Evolutionary conservation across 2,888 invertebrate species (phyloP).

Genomic region (Stegana nigrithorax): DNA sequence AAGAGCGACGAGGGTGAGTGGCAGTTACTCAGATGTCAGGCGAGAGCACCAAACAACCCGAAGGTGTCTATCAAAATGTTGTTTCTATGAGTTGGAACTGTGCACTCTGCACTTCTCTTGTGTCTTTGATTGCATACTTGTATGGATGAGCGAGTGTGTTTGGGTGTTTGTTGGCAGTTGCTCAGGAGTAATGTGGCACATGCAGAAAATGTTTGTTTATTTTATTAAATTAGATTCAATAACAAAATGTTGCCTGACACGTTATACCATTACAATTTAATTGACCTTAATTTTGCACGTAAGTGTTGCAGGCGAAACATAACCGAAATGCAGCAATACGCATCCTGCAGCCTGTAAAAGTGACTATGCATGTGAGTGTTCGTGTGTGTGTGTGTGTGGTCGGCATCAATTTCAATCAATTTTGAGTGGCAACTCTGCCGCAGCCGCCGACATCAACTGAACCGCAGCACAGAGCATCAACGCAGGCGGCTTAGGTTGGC

Average conservation of each 20-base stretch:
- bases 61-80: no score
- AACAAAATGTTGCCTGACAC: constrained; percentile 35
- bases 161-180: no score
- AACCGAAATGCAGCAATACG: neutral
- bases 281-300: constrained; percentile 47
- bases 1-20: no score
- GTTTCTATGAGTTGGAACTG: no score
- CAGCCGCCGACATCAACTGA: neutral
- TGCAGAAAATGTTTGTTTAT: constrained; percentile 27
- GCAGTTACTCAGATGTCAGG: no score
- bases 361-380: neutral
- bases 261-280: constrained; percentile 47
- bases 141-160: no score
- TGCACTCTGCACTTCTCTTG: no score
- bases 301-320: no score
- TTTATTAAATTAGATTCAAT: constrained; percentile 37
- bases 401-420: constrained; percentile 41
- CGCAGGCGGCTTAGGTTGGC: neutral
- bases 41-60: no score
- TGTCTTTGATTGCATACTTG: no score
- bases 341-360: no score
- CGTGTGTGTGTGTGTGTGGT: neutral
- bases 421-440: constrained; percentile 31
- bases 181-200: no score
- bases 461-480: neutral